phyloP scores from a whole-genome alignment of 2,888 invertebrate species.

The Idaea dimidiata region DNA sequence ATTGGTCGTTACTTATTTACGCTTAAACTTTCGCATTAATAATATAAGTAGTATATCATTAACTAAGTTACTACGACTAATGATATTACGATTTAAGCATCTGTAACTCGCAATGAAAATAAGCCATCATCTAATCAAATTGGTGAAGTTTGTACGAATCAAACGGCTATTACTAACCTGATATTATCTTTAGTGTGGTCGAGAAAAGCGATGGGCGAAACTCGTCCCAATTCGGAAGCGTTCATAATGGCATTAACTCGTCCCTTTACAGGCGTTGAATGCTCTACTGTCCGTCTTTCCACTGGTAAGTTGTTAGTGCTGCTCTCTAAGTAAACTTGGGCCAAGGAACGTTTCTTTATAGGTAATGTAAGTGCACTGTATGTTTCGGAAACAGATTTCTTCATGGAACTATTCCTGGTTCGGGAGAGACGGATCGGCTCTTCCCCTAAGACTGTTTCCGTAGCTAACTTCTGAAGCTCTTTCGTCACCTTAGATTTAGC shows the following conservation, averaged over 20 bases:
- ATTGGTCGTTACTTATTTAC: no score
- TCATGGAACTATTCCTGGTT: constrained; percentile 35
- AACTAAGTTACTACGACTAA: no score
- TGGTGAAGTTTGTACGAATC: not conserved
- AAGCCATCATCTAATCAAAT: no score
- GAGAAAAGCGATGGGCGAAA: constrained; percentile 54
- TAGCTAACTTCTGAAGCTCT: constrained; percentile 48
- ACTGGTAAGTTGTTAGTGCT: constrained; percentile 39
- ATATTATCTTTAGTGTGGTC: constrained; percentile 14
- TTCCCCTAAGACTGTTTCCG: constrained; percentile 48
- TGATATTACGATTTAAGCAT: no score
- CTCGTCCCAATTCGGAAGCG: constrained; percentile 48
- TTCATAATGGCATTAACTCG: constrained; percentile 31
- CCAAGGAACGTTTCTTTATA: constrained; percentile 59
- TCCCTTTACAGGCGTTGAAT: constrained; percentile 65
- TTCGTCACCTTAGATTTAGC: constrained; percentile 35
- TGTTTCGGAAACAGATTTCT: constrained; percentile 40
- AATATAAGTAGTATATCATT: no score
- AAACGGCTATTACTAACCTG: not conserved
- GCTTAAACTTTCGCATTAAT: no score
- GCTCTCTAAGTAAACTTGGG: constrained; percentile 12
- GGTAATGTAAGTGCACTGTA: constrained; percentile 53
- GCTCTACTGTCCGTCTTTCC: constrained; percentile 56
- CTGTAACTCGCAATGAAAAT: no score
- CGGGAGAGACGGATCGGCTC: constrained; percentile 38